These are phyloP conservation scores for Erpornis zantholeuca DNA, from an alignment of 2,113 vertebrate genomes.

Conservation along the genomic window DNA sequence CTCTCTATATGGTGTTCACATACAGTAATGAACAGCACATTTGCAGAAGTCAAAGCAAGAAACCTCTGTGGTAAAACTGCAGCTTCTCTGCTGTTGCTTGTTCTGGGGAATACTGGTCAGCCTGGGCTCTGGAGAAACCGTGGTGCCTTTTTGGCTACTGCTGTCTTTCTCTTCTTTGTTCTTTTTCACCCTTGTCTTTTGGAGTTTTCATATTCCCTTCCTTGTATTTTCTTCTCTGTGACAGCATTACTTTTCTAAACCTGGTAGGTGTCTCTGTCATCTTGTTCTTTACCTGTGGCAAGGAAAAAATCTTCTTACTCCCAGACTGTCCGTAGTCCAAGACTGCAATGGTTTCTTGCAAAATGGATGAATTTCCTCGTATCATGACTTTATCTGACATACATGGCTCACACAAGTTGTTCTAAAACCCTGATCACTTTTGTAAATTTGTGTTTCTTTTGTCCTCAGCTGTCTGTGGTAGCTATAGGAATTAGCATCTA, in stretches of 20 bases:
- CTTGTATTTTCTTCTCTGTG: not conserved
- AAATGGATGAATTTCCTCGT: not conserved
- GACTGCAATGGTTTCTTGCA: not conserved
- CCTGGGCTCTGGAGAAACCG: not conserved
- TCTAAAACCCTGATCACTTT: not conserved
- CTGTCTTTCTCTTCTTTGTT: not conserved
- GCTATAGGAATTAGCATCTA: slow-evolving; percentile 88
- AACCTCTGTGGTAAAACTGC: not conserved
- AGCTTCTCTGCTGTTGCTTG: not conserved
- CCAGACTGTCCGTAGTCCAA: not conserved
- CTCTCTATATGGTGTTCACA: not conserved
- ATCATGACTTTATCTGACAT: not conserved
- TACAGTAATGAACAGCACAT: not conserved
- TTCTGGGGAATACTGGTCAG: not conserved
- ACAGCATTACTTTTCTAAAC: not conserved
- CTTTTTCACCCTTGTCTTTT: not conserved
- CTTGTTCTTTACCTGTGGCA: not conserved
- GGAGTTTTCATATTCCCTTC: not conserved
- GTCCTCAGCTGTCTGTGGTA: slow-evolving; percentile 82
- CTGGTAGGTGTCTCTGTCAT: not conserved
- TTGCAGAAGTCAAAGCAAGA: not conserved
- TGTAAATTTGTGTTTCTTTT: not conserved
- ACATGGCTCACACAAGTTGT: not conserved
- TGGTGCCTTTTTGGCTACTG: not conserved
- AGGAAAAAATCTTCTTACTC: not conserved